phyloP scores from a whole-genome alignment of 2,797 vertebrate species.

The Acipenser transmontanus region DNA sequence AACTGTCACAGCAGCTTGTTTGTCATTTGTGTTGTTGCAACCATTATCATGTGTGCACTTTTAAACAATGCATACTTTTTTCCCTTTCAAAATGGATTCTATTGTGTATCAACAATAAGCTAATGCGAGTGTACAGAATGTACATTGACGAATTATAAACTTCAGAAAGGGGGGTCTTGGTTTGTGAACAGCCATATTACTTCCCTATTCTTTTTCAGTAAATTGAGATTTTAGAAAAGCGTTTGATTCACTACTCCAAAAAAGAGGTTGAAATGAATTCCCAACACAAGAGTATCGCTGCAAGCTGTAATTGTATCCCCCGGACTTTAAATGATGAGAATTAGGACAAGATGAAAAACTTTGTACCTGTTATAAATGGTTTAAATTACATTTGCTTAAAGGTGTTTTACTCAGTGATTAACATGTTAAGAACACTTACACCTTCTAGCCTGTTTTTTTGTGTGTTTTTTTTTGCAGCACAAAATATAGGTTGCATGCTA shows the following conservation, averaged over 20 bases:
- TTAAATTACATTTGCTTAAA: no score
- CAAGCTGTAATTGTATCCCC: conserved; percentile 30
- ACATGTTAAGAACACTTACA: no score
- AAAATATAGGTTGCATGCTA: no score
- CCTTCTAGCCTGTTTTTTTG: no score
- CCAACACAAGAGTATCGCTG: conserved; percentile 28
- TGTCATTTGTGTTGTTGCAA: no score
- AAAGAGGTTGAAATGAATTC: conserved; percentile 28
- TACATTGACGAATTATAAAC: conserved; percentile 4
- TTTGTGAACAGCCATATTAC: conserved; percentile 31
- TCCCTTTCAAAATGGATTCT: conserved; percentile 22
- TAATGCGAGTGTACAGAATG: conserved; percentile 16
- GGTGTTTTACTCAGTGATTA: no score
- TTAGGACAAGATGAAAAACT: conserved; percentile 20
- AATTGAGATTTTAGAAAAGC: conserved; percentile 29
- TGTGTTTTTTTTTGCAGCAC: no score
- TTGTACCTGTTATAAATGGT: no score
- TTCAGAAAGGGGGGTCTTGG: conserved; percentile 11
- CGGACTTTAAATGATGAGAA: conserved; percentile 12
- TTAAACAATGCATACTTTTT: conserved; percentile 16
- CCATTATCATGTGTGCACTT: no score
- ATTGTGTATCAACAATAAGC: no score
- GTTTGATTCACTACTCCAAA: conserved; percentile 35
- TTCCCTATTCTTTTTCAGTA: conserved; percentile 32
- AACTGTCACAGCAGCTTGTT: no score